Conservation (phyloP, 2,888 invertebrate genomes). For the Pyrrhia umbra region DNA sequence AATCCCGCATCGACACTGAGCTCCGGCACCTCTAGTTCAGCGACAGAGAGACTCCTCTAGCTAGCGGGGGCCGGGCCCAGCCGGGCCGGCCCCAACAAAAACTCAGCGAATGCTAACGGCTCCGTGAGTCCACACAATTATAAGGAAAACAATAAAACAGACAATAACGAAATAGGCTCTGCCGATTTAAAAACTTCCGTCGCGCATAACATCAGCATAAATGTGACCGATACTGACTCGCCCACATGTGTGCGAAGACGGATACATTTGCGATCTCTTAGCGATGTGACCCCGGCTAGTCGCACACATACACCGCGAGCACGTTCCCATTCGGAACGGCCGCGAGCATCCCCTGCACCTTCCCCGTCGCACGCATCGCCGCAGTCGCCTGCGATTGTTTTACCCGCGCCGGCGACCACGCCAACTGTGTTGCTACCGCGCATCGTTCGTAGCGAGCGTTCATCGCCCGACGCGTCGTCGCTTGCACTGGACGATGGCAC, state of each 20-base stretch:
- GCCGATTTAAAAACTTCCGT: slow-evolving; percentile 65
- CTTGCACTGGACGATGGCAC: slow-evolving; percentile 58
- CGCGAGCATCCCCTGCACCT: slow-evolving; percentile 73
- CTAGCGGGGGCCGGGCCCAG: slow-evolving; percentile 92
- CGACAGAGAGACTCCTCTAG: slow-evolving; percentile 94
- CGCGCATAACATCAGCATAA: slow-evolving; percentile 83
- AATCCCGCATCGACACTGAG: slow-evolving; percentile 90
- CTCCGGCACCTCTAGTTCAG: slow-evolving; percentile 92
- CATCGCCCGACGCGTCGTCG: slow-evolving; percentile 73
- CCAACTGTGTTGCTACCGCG: slow-evolving; percentile 66
- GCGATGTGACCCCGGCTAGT: slow-evolving; percentile 85
- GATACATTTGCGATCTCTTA: slow-evolving; percentile 84
- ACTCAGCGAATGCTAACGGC: slow-evolving; percentile 72
- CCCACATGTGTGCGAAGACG: slow-evolving; percentile 82
- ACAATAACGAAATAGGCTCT: slow-evolving; percentile 66
- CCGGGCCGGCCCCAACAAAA: slow-evolving; percentile 89
- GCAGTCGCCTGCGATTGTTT: slow-evolving; percentile 64
- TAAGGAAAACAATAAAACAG: slow-evolving; percentile 68
- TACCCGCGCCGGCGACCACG: slow-evolving; percentile 46
- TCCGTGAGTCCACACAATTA: slow-evolving; percentile 72
- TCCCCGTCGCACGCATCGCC: slow-evolving; percentile 66
- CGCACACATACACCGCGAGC: slow-evolving; percentile 80
- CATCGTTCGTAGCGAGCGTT: slow-evolving; percentile 71
- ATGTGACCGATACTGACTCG: slow-evolving; percentile 85
- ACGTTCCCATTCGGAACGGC: slow-evolving; percentile 83